Evolutionary conservation across 2,797 vertebrate genomes (phyloP).

Genomic region (Centroberyx gerrardi): DNA sequence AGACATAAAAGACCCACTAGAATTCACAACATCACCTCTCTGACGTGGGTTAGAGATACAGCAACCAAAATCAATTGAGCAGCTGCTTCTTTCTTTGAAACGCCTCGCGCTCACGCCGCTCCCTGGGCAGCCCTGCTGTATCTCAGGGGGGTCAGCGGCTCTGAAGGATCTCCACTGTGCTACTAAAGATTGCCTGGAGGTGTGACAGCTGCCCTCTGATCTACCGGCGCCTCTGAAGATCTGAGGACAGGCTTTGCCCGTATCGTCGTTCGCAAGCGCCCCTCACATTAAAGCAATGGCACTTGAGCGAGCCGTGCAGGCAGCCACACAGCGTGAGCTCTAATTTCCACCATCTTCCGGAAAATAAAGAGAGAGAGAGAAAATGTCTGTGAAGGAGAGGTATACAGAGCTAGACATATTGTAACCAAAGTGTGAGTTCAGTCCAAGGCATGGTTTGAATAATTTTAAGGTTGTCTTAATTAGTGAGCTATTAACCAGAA

Average conservation of each 20-base stretch:
- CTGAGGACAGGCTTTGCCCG: constrained; percentile 69
- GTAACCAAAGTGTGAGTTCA: constrained; percentile 34
- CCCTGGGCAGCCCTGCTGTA: constrained; percentile 53
- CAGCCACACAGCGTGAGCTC: constrained; percentile 49
- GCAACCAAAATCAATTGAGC: constrained; percentile 62
- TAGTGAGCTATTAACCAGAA: constrained; percentile 61
- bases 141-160: constrained; percentile 74
- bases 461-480: constrained; percentile 71
- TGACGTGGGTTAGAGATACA: constrained; percentile 49
- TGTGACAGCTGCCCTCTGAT: constrained; percentile 78
- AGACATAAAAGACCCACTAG: constrained; percentile 46
- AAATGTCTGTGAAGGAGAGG: constrained; percentile 33
- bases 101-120: constrained; percentile 56
- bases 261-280: constrained; percentile 51
- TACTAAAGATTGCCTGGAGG: constrained; percentile 72
- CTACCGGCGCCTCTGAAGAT: constrained; percentile 77
- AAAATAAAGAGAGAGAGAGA: constrained; percentile 57
- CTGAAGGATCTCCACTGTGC: constrained; percentile 67
- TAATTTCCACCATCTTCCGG: constrained; percentile 43
- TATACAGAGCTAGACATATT: constrained; percentile 13
- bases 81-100: constrained; percentile 69
- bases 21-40: constrained; percentile 52
- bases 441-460: constrained; percentile 48
- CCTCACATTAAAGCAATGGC: constrained; percentile 71
- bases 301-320: constrained; percentile 59